Evolutionary conservation across 2,113 vertebrate genomes (phyloP).

Genomic region (Bombycilla garrulus): DNA sequence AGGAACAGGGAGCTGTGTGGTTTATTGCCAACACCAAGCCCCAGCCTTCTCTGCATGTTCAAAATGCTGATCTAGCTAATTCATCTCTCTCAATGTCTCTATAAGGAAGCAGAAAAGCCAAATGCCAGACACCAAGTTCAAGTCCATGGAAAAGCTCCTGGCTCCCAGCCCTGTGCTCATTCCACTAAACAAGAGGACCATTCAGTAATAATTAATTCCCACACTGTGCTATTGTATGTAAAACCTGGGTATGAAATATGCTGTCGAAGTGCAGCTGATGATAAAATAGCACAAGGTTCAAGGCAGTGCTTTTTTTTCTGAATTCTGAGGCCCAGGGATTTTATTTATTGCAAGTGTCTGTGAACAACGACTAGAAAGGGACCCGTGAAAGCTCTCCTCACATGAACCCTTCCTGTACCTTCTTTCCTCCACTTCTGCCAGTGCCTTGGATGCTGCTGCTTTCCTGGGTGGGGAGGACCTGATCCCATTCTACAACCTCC

Average conservation of each 20-base stretch:
- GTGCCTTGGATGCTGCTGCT: constrained; percentile 83
- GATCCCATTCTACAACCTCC: constrained; percentile 83
- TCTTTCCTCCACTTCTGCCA: constrained; percentile 52
- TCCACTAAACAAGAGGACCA: constrained; percentile 51
- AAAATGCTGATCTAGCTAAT: constrained; percentile 59
- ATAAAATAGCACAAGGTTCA: neutral
- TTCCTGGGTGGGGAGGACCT: constrained; percentile 85
- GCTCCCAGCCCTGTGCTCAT: constrained; percentile 41
- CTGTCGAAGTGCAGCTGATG: neutral
- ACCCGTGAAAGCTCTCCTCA: neutral
- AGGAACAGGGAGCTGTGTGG: neutral
- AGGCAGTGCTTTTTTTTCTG: neutral
- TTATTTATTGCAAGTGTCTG: neutral
- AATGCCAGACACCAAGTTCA: constrained; percentile 47
- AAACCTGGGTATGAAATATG: constrained; percentile 47
- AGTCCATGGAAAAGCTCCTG: constrained; percentile 52
- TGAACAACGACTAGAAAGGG: neutral
- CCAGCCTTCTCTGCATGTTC: neutral
- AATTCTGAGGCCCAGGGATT: neutral
- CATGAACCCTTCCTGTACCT: neutral
- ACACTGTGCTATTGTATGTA: constrained; percentile 61
- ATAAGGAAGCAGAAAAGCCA: constrained; percentile 61
- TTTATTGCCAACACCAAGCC: neutral
- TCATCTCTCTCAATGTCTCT: constrained; percentile 41
- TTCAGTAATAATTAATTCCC: constrained; percentile 56